These are phyloP conservation scores for Falcaria lacertinaria DNA, from an alignment of 2,888 invertebrate genomes.

Conservation along the genomic window DNA sequence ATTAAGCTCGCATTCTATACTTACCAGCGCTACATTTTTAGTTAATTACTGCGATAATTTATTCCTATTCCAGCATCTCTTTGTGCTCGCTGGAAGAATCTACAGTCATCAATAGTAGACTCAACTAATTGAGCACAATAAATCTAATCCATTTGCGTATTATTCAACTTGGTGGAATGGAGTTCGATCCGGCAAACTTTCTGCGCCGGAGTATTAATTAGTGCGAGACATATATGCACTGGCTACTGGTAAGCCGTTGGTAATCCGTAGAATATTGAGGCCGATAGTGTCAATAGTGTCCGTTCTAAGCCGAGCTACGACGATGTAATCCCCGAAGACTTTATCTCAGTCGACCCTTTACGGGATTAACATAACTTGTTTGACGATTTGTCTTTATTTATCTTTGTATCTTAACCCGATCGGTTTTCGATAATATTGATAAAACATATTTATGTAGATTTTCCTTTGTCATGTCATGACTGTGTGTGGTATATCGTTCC, in stretches of 20 bases:
- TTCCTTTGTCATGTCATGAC: constrained; percentile 1
- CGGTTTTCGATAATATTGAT: constrained; percentile 24
- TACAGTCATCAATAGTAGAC: constrained; percentile 1
- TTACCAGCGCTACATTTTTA: not conserved
- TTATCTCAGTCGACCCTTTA: constrained; percentile 67
- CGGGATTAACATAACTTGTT: constrained; percentile 66
- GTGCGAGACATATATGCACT: constrained; percentile 41
- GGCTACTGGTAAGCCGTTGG: constrained; percentile 50
- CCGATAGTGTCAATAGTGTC: constrained; percentile 63
- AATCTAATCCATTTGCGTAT: constrained; percentile 22
- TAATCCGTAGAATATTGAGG: constrained; percentile 60
- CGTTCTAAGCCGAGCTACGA: constrained; percentile 58
- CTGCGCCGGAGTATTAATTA: constrained; percentile 44
- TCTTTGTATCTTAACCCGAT: constrained; percentile 42
- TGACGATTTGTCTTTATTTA: constrained; percentile 62
- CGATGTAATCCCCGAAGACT: constrained; percentile 58
- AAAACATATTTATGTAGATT: constrained; percentile 11
- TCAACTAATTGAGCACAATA: constrained; percentile 24
- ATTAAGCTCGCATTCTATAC: not conserved
- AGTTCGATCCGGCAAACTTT: constrained; percentile 30
- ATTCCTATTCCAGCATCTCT: not conserved
- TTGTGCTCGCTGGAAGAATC: not conserved
- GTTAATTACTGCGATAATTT: not conserved
- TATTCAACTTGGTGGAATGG: constrained; percentile 22
- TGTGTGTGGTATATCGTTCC: not conserved